A percentile compares a stretch with the other conserved stretches of the same genome.
These are phyloP conservation scores for Pygocentrus nattereri DNA, from an alignment of 2,797 vertebrate genomes.

Conservation along the genomic window DNA sequence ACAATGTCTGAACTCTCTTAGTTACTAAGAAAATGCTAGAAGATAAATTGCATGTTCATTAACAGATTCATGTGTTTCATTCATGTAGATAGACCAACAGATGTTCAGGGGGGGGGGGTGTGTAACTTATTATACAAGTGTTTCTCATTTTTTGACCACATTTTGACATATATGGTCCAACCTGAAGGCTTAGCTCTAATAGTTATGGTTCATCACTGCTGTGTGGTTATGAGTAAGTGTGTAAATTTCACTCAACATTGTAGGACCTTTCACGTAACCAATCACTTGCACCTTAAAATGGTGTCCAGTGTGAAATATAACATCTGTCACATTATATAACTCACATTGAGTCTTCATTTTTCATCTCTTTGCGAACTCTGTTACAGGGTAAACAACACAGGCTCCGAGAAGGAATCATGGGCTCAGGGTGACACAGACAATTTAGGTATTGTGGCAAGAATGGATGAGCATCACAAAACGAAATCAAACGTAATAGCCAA, in stretches of 20 bases:
- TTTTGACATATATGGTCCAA: too few relatives aligned
- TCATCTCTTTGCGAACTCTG: neutral
- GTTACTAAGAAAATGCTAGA: too few relatives aligned
- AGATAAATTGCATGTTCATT: too few relatives aligned
- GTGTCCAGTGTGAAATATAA: neutral
- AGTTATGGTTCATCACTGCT: too few relatives aligned
- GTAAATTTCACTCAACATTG: neutral
- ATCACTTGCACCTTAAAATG: neutral
- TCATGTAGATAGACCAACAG: too few relatives aligned
- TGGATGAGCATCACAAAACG: neutral
- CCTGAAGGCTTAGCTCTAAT: too few relatives aligned
- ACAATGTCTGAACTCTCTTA: too few relatives aligned
- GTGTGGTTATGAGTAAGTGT: neutral
- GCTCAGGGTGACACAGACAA: constrained; percentile 1
- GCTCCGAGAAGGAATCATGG: neutral
- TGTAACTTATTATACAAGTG: too few relatives aligned
- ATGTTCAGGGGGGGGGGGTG: too few relatives aligned
- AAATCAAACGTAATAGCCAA: constrained; percentile 13
- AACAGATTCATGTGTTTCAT: too few relatives aligned
- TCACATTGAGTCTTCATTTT: neutral
- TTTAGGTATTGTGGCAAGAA: constrained; percentile 1
- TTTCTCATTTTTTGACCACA: too few relatives aligned
- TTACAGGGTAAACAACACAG: neutral
- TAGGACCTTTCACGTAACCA: neutral
- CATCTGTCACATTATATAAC: neutral